Percentiles rank a stretch among this genome's conserved stretches.
Conservation (phyloP, 1,140 invertebrate species). For the Dendrolimus punctatus region DNA sequence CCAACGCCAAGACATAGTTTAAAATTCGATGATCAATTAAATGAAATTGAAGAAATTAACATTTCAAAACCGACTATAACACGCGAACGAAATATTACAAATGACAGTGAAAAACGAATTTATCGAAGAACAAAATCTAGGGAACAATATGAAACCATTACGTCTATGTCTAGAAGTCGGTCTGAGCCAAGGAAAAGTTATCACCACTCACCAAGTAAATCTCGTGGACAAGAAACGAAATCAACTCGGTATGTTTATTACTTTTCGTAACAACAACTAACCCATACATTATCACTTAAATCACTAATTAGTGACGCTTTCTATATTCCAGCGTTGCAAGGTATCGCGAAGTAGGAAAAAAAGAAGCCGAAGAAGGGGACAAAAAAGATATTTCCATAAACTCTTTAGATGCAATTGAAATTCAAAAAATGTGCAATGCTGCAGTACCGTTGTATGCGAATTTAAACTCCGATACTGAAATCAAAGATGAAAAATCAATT, state of each 20-base stretch:
- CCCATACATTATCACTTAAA: too few relatives aligned
- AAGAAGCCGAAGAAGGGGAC: too few relatives aligned
- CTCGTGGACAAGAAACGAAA: constrained; percentile 6
- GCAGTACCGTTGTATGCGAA: too few relatives aligned
- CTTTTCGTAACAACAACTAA: constrained; percentile 1
- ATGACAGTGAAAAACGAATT: constrained; percentile 9
- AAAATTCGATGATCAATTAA: constrained; percentile 33
- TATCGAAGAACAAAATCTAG: constrained; percentile 23
- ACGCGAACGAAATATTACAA: constrained; percentile 24
- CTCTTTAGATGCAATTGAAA: too few relatives aligned
- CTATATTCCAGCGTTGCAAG: too few relatives aligned
- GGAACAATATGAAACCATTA: constrained; percentile 19
- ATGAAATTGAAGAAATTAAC: constrained; percentile 18
- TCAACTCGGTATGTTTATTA: constrained; percentile 12
- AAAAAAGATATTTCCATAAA: too few relatives aligned
- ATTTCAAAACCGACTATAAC: constrained; percentile 44
- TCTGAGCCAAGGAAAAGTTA: constrained; percentile 34
- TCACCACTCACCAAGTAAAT: constrained; percentile 7
- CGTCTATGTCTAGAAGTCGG: constrained; percentile 26
- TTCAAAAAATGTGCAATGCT: too few relatives aligned
- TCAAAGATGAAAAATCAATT: too few relatives aligned
- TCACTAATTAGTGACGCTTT: too few relatives aligned
- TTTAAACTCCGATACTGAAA: too few relatives aligned
- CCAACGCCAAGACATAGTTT: constrained; percentile 44
- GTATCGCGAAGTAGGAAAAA: too few relatives aligned